Conservation (phyloP, 2,113 vertebrate genomes). For the Crocuta crocuta region DNA sequence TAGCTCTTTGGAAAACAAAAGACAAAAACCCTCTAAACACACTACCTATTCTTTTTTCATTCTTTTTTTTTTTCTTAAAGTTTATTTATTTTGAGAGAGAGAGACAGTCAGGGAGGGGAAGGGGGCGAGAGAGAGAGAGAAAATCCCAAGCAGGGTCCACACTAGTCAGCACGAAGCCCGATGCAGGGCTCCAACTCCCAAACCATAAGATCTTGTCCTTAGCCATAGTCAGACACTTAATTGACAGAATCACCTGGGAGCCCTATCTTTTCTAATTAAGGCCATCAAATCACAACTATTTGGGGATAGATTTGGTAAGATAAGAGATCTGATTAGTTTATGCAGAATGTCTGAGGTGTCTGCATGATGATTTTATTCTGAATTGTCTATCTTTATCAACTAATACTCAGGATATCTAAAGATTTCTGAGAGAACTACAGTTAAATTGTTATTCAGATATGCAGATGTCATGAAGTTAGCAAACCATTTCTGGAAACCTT, state of each 20-base stretch:
- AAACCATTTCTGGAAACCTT: slow-evolving; percentile 28
- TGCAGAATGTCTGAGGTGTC: neutral
- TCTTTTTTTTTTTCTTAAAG: too few species aligned
- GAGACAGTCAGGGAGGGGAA: too few species aligned
- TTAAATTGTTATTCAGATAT: slow-evolving; percentile 23
- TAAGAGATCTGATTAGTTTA: neutral
- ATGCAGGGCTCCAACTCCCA: too few species aligned
- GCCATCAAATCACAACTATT: neutral
- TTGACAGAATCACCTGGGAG: too few species aligned
- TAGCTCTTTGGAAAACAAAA: neutral
- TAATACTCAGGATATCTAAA: neutral
- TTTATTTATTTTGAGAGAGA: too few species aligned
- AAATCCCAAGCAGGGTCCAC: too few species aligned
- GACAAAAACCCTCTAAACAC: neutral
- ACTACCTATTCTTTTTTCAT: neutral
- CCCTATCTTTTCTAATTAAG: neutral
- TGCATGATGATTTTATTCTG: neutral
- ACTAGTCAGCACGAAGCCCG: too few species aligned
- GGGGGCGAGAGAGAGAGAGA: too few species aligned
- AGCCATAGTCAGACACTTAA: too few species aligned
- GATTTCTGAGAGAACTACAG: neutral
- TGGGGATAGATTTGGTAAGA: neutral
- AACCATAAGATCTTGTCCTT: too few species aligned
- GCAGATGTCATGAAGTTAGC: neutral
- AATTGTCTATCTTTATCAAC: neutral